phyloP scores from a whole-genome alignment of 1,140 invertebrate species.

The Drosophila kohkoa region DNA sequence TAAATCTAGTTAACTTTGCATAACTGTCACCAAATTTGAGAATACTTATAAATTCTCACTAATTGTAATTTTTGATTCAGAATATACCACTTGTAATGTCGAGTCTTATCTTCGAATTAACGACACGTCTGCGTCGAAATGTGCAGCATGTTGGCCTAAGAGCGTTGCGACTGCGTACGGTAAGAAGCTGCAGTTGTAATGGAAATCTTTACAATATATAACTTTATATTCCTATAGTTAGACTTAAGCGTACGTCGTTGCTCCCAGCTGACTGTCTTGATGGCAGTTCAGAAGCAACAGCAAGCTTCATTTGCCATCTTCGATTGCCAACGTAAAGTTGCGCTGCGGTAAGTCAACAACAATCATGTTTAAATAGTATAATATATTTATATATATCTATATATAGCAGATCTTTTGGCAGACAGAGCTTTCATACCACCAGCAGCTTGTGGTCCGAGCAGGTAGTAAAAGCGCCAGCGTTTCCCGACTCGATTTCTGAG shows the following conservation, averaged over 20 bases:
- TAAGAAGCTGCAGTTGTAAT: conserved; percentile 28
- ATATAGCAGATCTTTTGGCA: neutral
- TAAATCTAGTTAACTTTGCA: neutral
- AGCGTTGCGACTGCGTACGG: conserved; percentile 60
- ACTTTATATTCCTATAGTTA: conserved; percentile 33
- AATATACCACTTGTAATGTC: conserved; percentile 57
- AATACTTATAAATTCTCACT: no score
- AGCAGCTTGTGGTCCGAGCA: conserved; percentile 73
- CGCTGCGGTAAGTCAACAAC: neutral
- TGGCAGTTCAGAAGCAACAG: conserved; percentile 17
- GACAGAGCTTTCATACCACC: conserved; percentile 70
- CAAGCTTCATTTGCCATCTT: neutral
- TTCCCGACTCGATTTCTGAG: conserved; percentile 99
- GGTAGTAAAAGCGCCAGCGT: conserved; percentile 94
- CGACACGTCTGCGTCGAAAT: conserved; percentile 45
- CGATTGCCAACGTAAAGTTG: conserved; percentile 21
- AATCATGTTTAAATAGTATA: neutral
- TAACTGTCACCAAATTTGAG: no score
- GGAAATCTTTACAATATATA: neutral
- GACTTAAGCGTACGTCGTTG: conserved; percentile 58
- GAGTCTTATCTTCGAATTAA: conserved; percentile 61
- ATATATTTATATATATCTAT: no score
- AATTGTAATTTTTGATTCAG: no score
- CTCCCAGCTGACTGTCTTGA: conserved; percentile 44
- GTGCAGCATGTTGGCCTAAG: conserved; percentile 50